Conservation (phyloP, 2,888 invertebrate genomes). For the Blomia tropicalis region DNA sequence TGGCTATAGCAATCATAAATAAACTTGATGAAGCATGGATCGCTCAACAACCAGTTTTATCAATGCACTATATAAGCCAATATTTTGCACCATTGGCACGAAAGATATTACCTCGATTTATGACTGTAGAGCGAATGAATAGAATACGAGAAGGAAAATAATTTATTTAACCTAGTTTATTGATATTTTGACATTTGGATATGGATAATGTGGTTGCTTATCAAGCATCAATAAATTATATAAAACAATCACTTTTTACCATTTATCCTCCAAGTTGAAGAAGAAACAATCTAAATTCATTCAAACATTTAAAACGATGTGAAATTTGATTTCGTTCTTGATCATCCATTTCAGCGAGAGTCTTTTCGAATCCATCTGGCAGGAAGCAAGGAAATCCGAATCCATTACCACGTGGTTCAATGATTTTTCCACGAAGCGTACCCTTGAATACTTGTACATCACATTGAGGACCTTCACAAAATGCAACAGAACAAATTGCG, state of each 20-base stretch:
- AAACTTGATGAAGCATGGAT: constrained; percentile 52
- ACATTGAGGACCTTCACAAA: constrained; percentile 45
- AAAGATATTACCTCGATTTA: constrained; percentile 2
- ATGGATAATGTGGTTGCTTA: background rate
- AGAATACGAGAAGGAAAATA: background rate
- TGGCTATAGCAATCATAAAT: constrained; percentile 41
- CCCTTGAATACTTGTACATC: constrained; percentile 61
- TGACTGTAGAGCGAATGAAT: constrained; percentile 7
- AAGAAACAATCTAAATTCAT: constrained; percentile 47
- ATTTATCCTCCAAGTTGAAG: too few species aligned
- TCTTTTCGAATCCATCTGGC: constrained; percentile 57
- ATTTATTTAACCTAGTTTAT: background rate
- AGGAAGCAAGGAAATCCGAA: constrained; percentile 97
- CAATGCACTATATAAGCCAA: constrained; percentile 43
- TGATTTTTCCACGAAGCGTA: constrained; percentile 65
- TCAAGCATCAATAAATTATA: background rate
- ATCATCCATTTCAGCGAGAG: constrained; percentile 78
- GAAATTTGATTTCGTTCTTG: constrained; percentile 78
- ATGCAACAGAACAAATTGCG: constrained; percentile 85
- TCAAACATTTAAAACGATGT: constrained; percentile 69
- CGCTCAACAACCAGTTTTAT: constrained; percentile 46
- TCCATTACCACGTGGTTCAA: constrained; percentile 64
- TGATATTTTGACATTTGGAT: background rate
- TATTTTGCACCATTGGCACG: constrained; percentile 42
- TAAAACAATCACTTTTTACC: background rate